Evolutionary conservation across 2,797 vertebrate genomes (phyloP).

Genomic region (Leucoraja ocellata): DNA sequence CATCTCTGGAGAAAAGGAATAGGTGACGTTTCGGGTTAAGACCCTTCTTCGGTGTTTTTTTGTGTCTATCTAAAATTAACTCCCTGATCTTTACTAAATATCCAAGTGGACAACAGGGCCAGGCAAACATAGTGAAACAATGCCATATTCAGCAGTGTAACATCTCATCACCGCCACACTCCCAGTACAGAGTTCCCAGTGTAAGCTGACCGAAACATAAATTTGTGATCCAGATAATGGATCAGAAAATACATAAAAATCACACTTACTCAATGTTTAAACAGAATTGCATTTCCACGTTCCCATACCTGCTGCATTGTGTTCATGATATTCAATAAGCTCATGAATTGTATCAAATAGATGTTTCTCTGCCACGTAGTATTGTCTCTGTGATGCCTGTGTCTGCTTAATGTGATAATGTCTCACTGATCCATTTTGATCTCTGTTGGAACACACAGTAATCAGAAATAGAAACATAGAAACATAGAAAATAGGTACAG

Average conservation of each 20-base stretch:
- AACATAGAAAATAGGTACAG: too few species aligned
- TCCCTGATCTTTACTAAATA: background rate
- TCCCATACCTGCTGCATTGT: slow-evolving; percentile 74
- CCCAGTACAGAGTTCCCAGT: background rate
- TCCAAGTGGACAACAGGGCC: too few species aligned
- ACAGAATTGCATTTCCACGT: background rate
- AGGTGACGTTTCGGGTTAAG: too few species aligned
- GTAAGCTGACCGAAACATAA: background rate
- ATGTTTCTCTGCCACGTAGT: slow-evolving; percentile 71
- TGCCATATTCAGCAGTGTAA: background rate
- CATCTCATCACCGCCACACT: background rate
- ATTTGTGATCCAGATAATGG: too few species aligned
- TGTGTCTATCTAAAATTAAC: background rate
- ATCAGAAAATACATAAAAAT: background rate
- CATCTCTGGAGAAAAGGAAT: too few species aligned
- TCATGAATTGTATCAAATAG: slow-evolving; percentile 70
- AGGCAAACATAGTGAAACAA: background rate
- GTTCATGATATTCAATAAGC: slow-evolving; percentile 71
- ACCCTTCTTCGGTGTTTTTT: too few species aligned
- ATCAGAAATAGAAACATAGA: background rate
- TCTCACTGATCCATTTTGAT: slow-evolving; percentile 53
- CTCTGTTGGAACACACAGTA: background rate
- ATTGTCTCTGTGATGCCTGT: slow-evolving; percentile 50
- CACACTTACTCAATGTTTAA: background rate
- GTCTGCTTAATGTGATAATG: slow-evolving; percentile 79